phyloP scores from a whole-genome alignment of 2,888 invertebrate genomes.

The Eupelmus urozonus region DNA sequence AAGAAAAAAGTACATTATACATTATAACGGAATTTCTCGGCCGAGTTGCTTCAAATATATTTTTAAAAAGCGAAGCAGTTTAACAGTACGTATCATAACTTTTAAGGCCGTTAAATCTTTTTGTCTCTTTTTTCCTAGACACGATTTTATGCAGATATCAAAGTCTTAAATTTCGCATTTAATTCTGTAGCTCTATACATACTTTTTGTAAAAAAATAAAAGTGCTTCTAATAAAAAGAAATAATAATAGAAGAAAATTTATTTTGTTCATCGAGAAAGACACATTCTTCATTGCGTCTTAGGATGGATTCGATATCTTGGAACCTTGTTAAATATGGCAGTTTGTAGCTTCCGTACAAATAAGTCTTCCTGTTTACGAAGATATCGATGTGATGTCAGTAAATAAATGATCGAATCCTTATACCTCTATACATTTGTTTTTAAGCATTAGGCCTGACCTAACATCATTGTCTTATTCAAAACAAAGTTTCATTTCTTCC shows the following conservation, averaged over 20 bases:
- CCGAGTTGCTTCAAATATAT: conserved; percentile 47
- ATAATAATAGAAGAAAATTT: conserved; percentile 10
- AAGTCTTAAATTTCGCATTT: conserved; percentile 40
- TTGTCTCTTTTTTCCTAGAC: conserved; percentile 16
- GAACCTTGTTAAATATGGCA: conserved; percentile 55
- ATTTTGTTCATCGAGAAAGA: conserved; percentile 29
- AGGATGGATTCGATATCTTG: conserved; percentile 24
- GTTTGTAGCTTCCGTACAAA: conserved; percentile 42
- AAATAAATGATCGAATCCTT: conserved; percentile 15
- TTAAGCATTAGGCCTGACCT: conserved; percentile 21
- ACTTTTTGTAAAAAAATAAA: conserved; percentile 47
- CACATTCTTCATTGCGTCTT: conserved; percentile 7
- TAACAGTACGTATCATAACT: conserved; percentile 46
- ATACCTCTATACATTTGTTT: conserved; percentile 29
- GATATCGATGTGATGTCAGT: conserved; percentile 21
- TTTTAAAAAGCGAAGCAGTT: conserved; percentile 52
- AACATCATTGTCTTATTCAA: not conserved
- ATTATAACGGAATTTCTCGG: conserved; percentile 52
- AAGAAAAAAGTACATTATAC: conserved; percentile 62
- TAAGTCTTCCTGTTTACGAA: conserved; percentile 41
- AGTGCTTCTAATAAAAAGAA: conserved; percentile 23
- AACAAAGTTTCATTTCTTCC: conserved; percentile 8
- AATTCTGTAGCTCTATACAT: conserved; percentile 41
- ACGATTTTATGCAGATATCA: conserved; percentile 4
- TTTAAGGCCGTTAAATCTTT: conserved; percentile 53